These are phyloP conservation scores for Apaloderma vittatum DNA, from an alignment of 2,113 vertebrate species.

Conservation along the genomic window DNA sequence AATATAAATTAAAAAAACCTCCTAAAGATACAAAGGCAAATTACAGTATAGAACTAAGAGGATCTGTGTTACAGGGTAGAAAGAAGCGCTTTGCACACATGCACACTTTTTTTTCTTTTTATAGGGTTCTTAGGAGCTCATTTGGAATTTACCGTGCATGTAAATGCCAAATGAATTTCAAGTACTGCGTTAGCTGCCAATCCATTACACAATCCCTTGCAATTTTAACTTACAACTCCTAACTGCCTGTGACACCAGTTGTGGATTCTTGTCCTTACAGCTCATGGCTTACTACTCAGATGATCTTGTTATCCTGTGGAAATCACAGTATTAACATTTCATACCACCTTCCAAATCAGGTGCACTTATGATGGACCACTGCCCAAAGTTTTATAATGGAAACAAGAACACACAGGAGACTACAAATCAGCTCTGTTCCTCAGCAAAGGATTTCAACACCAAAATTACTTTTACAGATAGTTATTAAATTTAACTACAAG, in stretches of 20 bases:
- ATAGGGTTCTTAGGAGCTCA: slow-evolving; percentile 48
- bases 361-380: not conserved
- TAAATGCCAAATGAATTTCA: slow-evolving; percentile 61
- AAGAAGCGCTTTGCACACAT: not conserved
- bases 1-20: not conserved
- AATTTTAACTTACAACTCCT: slow-evolving; percentile 17
- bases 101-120: not conserved
- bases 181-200: not conserved
- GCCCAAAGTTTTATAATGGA: not conserved
- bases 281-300: not conserved
- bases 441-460: not conserved
- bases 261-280: not conserved
- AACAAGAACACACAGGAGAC: not conserved
- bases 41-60: not conserved
- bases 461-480: not conserved
- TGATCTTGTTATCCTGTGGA: not conserved
- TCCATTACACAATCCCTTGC: slow-evolving; percentile 24
- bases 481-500: not conserved
- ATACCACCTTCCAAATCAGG: not conserved
- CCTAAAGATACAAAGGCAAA: not conserved
- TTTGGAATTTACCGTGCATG: slow-evolving; percentile 66
- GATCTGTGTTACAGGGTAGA: not conserved
- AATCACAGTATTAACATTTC: not conserved
- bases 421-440: not conserved
- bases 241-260: not conserved